Percentiles rank a stretch among this genome's conserved stretches.
phyloP scores from a whole-genome alignment of 2,888 invertebrate species.

The Macroteleia sp. region DNA sequence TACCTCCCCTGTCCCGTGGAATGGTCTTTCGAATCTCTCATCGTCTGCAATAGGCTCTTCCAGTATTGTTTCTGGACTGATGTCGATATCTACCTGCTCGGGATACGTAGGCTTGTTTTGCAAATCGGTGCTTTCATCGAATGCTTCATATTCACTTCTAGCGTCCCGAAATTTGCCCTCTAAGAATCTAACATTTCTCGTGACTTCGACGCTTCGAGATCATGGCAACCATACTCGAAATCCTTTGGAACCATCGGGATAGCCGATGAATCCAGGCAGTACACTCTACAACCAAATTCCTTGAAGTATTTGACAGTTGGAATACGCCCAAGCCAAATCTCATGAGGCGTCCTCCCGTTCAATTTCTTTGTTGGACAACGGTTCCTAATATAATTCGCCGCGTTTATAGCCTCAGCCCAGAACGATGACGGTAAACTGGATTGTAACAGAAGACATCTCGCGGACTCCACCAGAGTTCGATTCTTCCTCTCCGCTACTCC shows the following conservation, averaged over 20 bases:
- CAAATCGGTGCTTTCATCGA: too few relatives aligned
- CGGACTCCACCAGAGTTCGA: slow-evolving; percentile 68
- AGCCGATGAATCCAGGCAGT: neutral
- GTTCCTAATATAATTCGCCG: slow-evolving; percentile 70
- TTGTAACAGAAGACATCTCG: slow-evolving; percentile 63
- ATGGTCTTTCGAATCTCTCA: too few relatives aligned
- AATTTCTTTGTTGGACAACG: slow-evolving; percentile 59
- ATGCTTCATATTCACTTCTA: too few relatives aligned
- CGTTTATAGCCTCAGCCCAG: slow-evolving; percentile 12
- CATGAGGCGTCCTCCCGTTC: slow-evolving; percentile 23
- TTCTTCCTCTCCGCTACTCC: slow-evolving; percentile 70
- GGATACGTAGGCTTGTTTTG: too few relatives aligned
- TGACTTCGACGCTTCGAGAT: too few relatives aligned
- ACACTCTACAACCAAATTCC: slow-evolving; percentile 62
- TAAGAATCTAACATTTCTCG: too few relatives aligned
- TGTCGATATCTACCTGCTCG: too few relatives aligned
- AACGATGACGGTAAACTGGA: neutral
- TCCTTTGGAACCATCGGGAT: slow-evolving; percentile 20
- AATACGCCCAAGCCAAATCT: slow-evolving; percentile 38
- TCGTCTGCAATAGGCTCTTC: too few relatives aligned
- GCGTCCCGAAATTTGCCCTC: too few relatives aligned
- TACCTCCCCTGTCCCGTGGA: too few relatives aligned
- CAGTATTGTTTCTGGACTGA: too few relatives aligned
- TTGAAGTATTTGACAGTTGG: slow-evolving; percentile 59
- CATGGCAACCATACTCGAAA: too few relatives aligned